phyloP scores from a whole-genome alignment of 2,113 vertebrate genomes.

The Lampris megalopsis region DNA sequence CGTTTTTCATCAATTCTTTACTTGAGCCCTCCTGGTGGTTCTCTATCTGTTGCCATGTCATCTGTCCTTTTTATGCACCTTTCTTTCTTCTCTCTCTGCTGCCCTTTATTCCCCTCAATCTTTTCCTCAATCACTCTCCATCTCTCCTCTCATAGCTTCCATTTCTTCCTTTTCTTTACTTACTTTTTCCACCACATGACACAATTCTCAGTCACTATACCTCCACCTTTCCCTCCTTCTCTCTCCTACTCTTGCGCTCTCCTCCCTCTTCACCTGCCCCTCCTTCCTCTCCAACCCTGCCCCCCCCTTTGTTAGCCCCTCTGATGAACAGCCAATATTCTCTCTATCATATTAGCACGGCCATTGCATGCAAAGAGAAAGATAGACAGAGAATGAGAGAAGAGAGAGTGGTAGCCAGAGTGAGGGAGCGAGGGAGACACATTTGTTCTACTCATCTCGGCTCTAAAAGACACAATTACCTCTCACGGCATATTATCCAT shows the following conservation, averaged over 20 bases:
- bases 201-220: constrained; percentile 72
- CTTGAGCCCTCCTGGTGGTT: constrained; percentile 75
- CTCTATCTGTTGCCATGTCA: constrained; percentile 59
- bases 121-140: constrained; percentile 85
- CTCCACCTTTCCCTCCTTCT: constrained; percentile 74
- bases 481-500: constrained; percentile 99
- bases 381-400: constrained; percentile 52
- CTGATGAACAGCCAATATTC: constrained; percentile 99
- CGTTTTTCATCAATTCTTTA: not conserved
- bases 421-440: constrained; percentile 85
- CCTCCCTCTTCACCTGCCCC: constrained; percentile 75
- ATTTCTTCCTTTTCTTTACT: constrained; percentile 44
- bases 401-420: constrained; percentile 20
- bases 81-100: constrained; percentile 20
- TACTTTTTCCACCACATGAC: constrained; percentile 4
- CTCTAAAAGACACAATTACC: constrained; percentile 99
- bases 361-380: constrained; percentile 83
- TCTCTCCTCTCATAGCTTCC: constrained; percentile 86
- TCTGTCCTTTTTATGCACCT: not conserved
- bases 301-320: constrained; percentile 81
- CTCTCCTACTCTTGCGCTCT: constrained; percentile 83
- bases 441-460: constrained; percentile 99
- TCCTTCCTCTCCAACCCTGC: constrained; percentile 83
- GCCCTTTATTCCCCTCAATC: constrained; percentile 76
- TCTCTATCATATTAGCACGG: constrained; percentile 98